Conservation (phyloP, 2,888 invertebrate genomes). For the Troides helena region DNA sequence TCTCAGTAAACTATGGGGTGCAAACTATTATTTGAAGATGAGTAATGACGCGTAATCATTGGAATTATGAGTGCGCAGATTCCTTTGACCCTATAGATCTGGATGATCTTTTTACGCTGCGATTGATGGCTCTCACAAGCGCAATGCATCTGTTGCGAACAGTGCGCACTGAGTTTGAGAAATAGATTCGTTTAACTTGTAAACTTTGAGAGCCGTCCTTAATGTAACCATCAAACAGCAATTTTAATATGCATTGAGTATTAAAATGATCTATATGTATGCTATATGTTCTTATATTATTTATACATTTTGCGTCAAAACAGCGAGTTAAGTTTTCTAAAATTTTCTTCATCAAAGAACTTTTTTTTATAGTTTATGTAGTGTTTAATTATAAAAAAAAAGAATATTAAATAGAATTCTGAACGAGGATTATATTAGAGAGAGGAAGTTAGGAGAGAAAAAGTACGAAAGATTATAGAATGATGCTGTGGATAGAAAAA, state of each 20-base stretch:
- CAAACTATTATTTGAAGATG: constrained; percentile 77
- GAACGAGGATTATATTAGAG: no score
- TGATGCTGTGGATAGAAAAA: no score
- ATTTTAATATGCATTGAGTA: neutral
- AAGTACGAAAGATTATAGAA: no score
- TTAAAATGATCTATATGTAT: neutral
- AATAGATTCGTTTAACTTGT: constrained; percentile 20
- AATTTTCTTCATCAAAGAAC: no score
- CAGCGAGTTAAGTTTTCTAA: no score
- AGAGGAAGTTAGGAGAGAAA: no score
- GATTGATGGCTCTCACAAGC: constrained; percentile 36
- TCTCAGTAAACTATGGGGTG: constrained; percentile 70
- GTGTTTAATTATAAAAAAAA: no score
- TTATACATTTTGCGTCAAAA: neutral
- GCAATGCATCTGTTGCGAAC: constrained; percentile 23
- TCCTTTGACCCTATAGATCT: constrained; percentile 56
- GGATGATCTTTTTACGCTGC: constrained; percentile 40
- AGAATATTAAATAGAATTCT: no score
- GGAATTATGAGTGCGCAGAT: constrained; percentile 75
- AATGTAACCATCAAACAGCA: neutral
- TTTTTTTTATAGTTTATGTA: no score
- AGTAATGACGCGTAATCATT: constrained; percentile 70
- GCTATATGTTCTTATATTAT: neutral
- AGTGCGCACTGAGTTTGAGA: constrained; percentile 11
- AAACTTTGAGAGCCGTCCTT: constrained; percentile 3